Percentiles rank a stretch among this genome's conserved stretches.
These are phyloP conservation scores for Drosophila cracens DNA, from an alignment of 2,888 invertebrate species.

Conservation along the genomic window DNA sequence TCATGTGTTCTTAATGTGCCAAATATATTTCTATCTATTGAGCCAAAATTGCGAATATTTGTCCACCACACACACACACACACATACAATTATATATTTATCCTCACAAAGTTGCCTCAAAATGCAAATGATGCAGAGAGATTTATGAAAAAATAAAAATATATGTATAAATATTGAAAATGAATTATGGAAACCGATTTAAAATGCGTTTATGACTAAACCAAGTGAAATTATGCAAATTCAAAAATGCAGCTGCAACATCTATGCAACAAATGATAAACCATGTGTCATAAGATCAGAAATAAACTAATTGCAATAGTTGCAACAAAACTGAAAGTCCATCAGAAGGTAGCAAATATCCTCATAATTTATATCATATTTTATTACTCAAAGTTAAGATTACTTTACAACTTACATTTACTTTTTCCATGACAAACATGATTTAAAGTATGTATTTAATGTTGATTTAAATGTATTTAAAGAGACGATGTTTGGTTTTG, in stretches of 20 bases:
- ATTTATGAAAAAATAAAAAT: constrained; percentile 23
- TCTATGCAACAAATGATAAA: constrained; percentile 1
- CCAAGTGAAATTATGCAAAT: constrained; percentile 15
- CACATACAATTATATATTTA: constrained; percentile 8
- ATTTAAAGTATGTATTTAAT: neutral
- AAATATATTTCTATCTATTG: constrained; percentile 72
- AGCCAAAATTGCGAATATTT: constrained; percentile 61
- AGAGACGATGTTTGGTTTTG: neutral
- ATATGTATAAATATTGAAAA: constrained; percentile 19
- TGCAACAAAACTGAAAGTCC: neutral
- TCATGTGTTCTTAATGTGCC: constrained; percentile 72
- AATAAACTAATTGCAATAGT: neutral
- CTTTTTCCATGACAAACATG: neutral
- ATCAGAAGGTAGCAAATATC: neutral
- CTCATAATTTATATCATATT: neutral
- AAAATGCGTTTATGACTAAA: constrained; percentile 29
- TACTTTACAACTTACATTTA: neutral
- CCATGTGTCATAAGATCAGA: neutral
- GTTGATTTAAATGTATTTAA: neutral
- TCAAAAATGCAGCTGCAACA: constrained; percentile 11
- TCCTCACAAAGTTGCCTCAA: constrained; percentile 16
- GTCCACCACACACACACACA: constrained; percentile 52
- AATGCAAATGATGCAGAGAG: constrained; percentile 39
- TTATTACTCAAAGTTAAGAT: neutral
- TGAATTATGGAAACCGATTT: constrained; percentile 42